Base-by-base conservation (phyloP, 1,140 invertebrate species). In the Littorina saxatilis region DNA sequence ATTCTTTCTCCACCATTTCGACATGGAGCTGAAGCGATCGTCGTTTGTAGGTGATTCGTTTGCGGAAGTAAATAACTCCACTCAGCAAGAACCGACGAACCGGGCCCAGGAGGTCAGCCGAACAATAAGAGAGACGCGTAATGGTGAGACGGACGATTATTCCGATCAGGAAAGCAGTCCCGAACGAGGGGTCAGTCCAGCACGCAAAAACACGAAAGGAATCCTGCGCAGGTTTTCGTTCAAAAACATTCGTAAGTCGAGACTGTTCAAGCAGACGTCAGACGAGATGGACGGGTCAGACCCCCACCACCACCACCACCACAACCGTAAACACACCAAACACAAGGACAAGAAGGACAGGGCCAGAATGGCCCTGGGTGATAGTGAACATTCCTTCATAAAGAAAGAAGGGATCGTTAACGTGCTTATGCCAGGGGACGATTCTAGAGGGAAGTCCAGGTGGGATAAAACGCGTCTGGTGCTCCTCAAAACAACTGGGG, bases 391-490 rank as follows among this genome's bases (percentile, higher is more conserved):
- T 2, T 63, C 43, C 15, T 96, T 98, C 91, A 97, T 96, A 91
- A 94, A 96, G 66, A 98, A 98, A 88, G 97, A 99, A 90, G 97
- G 97, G 7, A 95, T 96, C 87, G 97, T 99, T 1, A 97, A 97
- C 93, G 97, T 97, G 92, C 95, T 98, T 32, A 32, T 39, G 82
- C 86, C 83, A 20, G 91, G 89, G 15, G 90, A 91, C 80, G 98
- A 99, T 91, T 94, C 96, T 23, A 97, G 98, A 91, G 96, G 96
- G 5, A 96, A 96, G 68, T 96, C 97, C 68, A 97, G 97, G 91
- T 99, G 98, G 98, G 97, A 99, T 88, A 97, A 96, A 91, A 99
- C 97, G 91, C 94, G 97, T 84, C 92, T 99, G 74, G 96, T 96
- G 0, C 92, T 99, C 52, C 96, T 98, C 15, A 98, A 97, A 93